Evolutionary conservation across 2,113 vertebrate species (phyloP).

Genomic region (Mustelus asterias): DNA sequence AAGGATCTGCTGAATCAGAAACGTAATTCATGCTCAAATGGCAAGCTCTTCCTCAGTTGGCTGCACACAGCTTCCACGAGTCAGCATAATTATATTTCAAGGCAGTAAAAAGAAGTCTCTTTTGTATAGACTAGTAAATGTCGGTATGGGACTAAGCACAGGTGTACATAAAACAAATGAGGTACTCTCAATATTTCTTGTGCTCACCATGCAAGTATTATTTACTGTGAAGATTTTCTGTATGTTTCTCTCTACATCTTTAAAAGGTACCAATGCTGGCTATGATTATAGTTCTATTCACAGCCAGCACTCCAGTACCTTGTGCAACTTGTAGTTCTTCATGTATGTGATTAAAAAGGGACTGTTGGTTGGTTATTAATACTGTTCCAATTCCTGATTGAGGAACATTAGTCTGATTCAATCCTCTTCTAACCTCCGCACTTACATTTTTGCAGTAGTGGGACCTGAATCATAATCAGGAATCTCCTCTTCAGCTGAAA

Average conservation of each 20-base stretch:
- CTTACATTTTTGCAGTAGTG: not conserved
- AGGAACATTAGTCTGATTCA: not conserved
- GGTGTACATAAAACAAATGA: not conserved
- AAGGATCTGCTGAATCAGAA: not conserved
- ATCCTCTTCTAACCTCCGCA: not conserved
- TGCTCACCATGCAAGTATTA: not conserved
- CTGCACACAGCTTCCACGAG: not conserved
- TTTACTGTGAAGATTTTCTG: not conserved
- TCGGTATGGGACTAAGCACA: not conserved
- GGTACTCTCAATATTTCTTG: not conserved
- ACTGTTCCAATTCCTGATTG: too few species aligned
- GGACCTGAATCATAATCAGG: not conserved
- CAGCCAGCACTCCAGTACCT: not conserved
- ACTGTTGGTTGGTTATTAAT: not conserved
- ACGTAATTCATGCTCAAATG: not conserved
- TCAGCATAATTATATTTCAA: not conserved
- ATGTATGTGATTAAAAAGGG: not conserved
- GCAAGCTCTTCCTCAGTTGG: not conserved
- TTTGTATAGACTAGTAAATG: not conserved
- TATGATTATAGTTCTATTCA: not conserved
- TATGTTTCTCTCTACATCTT: not conserved
- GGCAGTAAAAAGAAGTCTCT: not conserved
- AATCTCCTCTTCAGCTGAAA: not conserved
- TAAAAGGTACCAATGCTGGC: not conserved
- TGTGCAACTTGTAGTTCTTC: not conserved